Conservation (phyloP, 2,888 invertebrate species). For the Phorcus lineatus region DNA sequence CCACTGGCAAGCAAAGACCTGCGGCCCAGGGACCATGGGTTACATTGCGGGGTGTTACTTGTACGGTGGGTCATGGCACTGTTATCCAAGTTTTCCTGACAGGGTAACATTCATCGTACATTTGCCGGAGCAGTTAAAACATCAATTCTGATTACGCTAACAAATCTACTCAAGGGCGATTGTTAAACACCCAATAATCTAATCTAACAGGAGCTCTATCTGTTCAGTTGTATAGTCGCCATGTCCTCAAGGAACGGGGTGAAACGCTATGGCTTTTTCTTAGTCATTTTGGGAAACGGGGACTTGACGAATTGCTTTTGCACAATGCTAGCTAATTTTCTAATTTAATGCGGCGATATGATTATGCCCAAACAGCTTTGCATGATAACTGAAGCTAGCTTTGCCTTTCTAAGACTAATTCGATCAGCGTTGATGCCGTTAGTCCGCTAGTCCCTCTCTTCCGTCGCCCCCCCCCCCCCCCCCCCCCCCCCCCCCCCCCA, state of each 20-base stretch:
- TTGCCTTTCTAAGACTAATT: neutral
- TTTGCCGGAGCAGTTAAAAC: slow-evolving; percentile 20
- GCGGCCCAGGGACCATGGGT: too few species aligned
- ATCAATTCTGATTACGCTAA: slow-evolving; percentile 15
- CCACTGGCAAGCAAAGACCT: too few species aligned
- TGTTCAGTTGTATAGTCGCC: neutral
- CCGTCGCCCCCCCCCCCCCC: neutral
- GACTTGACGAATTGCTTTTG: neutral
- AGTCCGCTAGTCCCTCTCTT: neutral
- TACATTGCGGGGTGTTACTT: too few species aligned
- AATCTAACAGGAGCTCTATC: slow-evolving; percentile 7
- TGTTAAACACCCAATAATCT: slow-evolving; percentile 12
- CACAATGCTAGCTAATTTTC: slow-evolving; percentile 16
- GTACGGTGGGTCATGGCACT: too few species aligned
- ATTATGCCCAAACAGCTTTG: slow-evolving; percentile 18
- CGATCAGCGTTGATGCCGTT: slow-evolving; percentile 11
- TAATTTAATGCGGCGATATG: slow-evolving; percentile 22
- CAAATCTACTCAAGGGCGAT: slow-evolving; percentile 2
- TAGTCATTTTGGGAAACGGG: neutral
- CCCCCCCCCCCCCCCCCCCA: neutral
- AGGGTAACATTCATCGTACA: neutral
- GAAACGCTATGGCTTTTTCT: neutral
- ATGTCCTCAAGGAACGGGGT: neutral
- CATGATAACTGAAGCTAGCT: neutral
- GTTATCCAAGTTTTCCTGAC: neutral